Conservation (phyloP, 2,797 vertebrate genomes). For the Myripristis murdjan region DNA sequence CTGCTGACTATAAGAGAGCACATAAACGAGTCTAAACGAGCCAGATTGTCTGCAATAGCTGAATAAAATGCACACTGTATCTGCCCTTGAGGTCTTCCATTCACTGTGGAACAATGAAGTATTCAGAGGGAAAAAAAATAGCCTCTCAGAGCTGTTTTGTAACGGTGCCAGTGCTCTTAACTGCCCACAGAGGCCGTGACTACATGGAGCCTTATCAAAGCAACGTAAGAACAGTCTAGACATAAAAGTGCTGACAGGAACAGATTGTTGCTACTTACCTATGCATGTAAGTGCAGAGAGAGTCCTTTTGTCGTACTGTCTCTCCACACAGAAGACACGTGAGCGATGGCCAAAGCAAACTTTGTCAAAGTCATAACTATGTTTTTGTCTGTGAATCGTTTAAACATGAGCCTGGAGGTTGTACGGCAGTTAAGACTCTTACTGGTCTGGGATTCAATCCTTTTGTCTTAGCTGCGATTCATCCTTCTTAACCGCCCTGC, state of each 20-base stretch:
- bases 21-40: constrained; percentile 71
- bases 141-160: constrained; percentile 11
- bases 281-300: neutral
- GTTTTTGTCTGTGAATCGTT: constrained; percentile 9
- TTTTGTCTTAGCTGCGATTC: constrained; percentile 30
- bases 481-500: constrained; percentile 30
- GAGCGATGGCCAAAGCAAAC: constrained; percentile 37
- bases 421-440: constrained; percentile 20
- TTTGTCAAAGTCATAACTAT: constrained; percentile 22
- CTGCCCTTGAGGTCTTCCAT: constrained; percentile 55
- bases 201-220: constrained; percentile 28
- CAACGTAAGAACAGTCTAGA: constrained; percentile 21
- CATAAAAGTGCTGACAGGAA: neutral
- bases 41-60: constrained; percentile 59
- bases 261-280: neutral
- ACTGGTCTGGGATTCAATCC: constrained; percentile 32
- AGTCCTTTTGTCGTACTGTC: constrained; percentile 20
- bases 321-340: neutral
- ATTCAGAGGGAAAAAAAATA: constrained; percentile 21
- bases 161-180: constrained; percentile 29
- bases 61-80: constrained; percentile 53
- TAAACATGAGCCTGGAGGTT: constrained; percentile 10
- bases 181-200: constrained; percentile 19
- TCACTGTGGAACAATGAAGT: constrained; percentile 47
- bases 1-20: constrained; percentile 71